Base-by-base conservation (phyloP, 2,888 invertebrate species). In the Drosophila rubida region DNA sequence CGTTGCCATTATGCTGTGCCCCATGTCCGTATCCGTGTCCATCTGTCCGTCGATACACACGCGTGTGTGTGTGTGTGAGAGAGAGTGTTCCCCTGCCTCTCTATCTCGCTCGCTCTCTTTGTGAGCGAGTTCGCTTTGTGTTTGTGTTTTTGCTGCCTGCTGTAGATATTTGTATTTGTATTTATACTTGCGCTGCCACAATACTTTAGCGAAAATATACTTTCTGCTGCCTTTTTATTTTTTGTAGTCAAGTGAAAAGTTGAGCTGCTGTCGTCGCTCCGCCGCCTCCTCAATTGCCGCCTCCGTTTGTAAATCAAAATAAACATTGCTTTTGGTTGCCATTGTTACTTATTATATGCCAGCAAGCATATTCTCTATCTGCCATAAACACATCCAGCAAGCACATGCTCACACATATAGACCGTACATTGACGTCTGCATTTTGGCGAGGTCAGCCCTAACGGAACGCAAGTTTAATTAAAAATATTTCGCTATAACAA, bases 301-400 rank as follows among this genome's bases (percentile, higher is more conserved):
- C 69, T 68, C 51, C 51, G 75, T 80, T 73, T 86, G 75, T 72
- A 67, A 88, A 84, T 74, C 72, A 75, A 76, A 84, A 78, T 88
- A 84, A 84, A 84, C 89, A 84, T 74, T 85, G 76, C 83, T 82
- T 72, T 88, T 67, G 68, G 75, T 84, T 69, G 77, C 80, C 65
- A 69, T 73, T 76, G 75, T 72, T 82, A 62, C 65, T 81, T 78
- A 80, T 84, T 81, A 70, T 59, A 44, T 32, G 69, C 32, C 55
- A 69, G 48, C 49, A 54, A 48, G 42, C 45, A 57, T 48, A 30
- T 8, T 41, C 16, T 25, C 44, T 60, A 22, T 37, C 53, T 16
- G 16, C 41, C 66, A 69, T 13, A 6, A 37, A 37, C 35, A 37
- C 35, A 37, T 14, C 2, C 14, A 11, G 11, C 25, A 25, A 30